phyloP scores from a whole-genome alignment of 2,888 invertebrate genomes.

The Heliconius charithonia region DNA sequence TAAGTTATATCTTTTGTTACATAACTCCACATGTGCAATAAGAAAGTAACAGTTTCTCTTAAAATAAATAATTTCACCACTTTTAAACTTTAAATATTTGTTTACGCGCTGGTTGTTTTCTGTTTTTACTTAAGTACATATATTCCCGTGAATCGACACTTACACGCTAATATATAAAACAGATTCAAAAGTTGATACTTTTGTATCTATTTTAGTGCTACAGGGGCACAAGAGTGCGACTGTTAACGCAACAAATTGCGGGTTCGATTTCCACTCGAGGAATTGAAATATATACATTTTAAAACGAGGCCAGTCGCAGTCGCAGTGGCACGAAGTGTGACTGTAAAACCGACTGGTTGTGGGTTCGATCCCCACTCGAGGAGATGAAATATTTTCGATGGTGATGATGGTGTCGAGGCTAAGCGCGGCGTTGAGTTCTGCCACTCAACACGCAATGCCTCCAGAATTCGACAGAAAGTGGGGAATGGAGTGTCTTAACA shows the following conservation, averaged over 20 bases:
- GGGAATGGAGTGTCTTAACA: too few species aligned
- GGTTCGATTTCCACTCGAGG: not conserved
- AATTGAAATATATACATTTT: not conserved
- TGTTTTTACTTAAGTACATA: not conserved
- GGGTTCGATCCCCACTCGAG: too few species aligned
- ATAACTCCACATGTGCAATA: not conserved
- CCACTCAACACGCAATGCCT: too few species aligned
- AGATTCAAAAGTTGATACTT: not conserved
- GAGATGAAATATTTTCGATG: too few species aligned
- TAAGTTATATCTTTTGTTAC: not conserved
- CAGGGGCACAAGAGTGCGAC: not conserved
- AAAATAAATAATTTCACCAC: constrained; percentile 34
- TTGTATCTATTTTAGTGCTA: not conserved
- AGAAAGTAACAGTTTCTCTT: constrained; percentile 31
- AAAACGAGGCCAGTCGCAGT: too few species aligned
- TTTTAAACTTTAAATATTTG: constrained; percentile 22
- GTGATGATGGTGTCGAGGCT: too few species aligned
- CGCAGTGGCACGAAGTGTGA: too few species aligned
- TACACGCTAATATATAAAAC: not conserved
- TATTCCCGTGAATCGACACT: constrained; percentile 2
- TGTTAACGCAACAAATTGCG: not conserved
- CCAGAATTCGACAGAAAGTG: too few species aligned
- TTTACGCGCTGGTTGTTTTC: constrained; percentile 22
- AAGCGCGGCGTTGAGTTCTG: too few species aligned
- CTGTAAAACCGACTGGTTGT: too few species aligned